Base-by-base conservation (phyloP, 1,140 invertebrate genomes). In the Ceratitis capitata region DNA sequence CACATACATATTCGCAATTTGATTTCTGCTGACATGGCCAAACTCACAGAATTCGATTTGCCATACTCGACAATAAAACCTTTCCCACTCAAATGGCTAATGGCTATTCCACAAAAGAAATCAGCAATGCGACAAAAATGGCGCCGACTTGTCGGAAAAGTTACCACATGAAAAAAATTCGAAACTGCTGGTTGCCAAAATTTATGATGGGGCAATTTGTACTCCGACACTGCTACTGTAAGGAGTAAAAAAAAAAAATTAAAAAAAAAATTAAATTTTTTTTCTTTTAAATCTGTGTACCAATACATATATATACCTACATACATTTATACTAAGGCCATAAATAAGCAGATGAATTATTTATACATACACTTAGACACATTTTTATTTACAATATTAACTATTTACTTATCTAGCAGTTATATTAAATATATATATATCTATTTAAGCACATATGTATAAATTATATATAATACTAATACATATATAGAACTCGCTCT, bases 81-180 rank as follows among this genome's bases (percentile, higher is more conserved):
- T 84, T 51, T 53, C 23, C 83, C 69, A 45, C 35, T 26, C 35
- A 35, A n/a, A n/a, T n/a, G n/a, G n/a, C n/a, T n/a, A n/a, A 39
- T 78, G 19, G n/a, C 35, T 1, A 45, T 47, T 45, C 3, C 69
- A 78, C 61, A 69, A 69, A 69, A 69, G 69, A 78, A 45, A 78
- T 78, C 69, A 78, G 69, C 69, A 78, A 78, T 84, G 83, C 83
- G 83, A 23, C 83, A 84, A 61, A 58, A 64, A 39, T 19, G 83
- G 83, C 53, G 83, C 56, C 83, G 51, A 35, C n/a, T 64, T 84
- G 83, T 56, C 83, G 83, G 32, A 39, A 64, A 84, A 84, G 53
- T 58, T 84, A 61, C 26, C n/a, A 9, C 42, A 83, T 45, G 23
- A 51, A 53, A 83, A 69, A 35, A 78, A 35, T 47, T 7, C 69